These are phyloP conservation scores for Thalpophila matura DNA, from an alignment of 2,888 invertebrate species.

Conservation along the genomic window DNA sequence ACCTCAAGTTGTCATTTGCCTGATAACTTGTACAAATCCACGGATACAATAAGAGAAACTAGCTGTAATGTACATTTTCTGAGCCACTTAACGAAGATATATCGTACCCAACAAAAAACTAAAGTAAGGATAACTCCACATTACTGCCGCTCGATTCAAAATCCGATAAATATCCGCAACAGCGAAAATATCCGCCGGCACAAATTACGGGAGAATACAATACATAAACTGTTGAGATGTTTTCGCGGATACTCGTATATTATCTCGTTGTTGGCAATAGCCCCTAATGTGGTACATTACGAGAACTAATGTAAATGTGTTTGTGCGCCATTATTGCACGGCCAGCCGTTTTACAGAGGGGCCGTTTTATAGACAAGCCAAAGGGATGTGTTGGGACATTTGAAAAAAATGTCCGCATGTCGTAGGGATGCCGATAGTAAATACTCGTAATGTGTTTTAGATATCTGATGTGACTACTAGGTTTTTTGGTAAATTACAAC, in stretches of 20 bases:
- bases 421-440: not conserved
- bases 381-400: conserved; percentile 11
- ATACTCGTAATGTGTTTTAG: not conserved
- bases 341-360: conserved; percentile 66
- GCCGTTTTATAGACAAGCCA: conserved; percentile 56
- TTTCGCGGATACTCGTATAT: conserved; percentile 67
- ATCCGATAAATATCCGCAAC: conserved; percentile 37
- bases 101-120: conserved; percentile 18
- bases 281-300: conserved; percentile 83
- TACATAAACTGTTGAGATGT: conserved; percentile 58
- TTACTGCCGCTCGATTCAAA: conserved; percentile 40
- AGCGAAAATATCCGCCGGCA: conserved; percentile 42
- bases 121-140: conserved; percentile 33
- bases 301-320: conserved; percentile 85
- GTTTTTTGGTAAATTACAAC: too few relatives aligned
- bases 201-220: conserved; percentile 50
- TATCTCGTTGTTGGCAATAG: conserved; percentile 77
- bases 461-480: not conserved
- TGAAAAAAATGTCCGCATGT: not conserved
- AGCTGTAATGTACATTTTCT: not conserved
- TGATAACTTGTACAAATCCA: too few relatives aligned
- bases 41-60: not conserved
- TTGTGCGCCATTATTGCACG: conserved; percentile 78
- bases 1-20: too few relatives aligned
- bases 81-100: conserved; percentile 9